Base-by-base conservation (phyloP, 2,888 invertebrate species). In the Xylophagus ater region DNA sequence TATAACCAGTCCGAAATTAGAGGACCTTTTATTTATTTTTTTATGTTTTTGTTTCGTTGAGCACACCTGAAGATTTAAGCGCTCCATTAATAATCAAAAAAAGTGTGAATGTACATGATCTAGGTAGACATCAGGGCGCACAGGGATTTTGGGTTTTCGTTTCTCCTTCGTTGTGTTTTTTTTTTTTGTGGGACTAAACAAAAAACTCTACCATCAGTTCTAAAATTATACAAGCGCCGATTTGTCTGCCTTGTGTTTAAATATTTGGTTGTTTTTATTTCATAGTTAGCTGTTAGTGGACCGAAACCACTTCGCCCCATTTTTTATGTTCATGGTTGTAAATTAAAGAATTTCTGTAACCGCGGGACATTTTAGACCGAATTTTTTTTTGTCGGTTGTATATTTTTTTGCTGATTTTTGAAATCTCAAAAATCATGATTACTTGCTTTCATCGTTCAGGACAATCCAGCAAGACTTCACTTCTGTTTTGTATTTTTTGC, bases 221-320 rank as follows among this genome's bases (percentile, higher is more conserved):
- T n/a, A n/a, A n/a, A n/a, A n/a, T n/a, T n/a, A n/a, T n/a, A n/a
- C 18, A 35, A 41, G 44, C 44, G 44, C 41, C 44, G 38, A 34
- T 41, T 44, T 39, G 44, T 44, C 44, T 44, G 24, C 37, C 39
- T 44, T 39, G 41, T 26, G 32, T 30, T 30, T 25, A 17, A 8
- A 26, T 14, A 21, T 23, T 32, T 20, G 32, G 19, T 34, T 15
- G 10, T 30, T 10, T 26, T 26, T 20, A 18, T 37, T 21, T 37
- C 31, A 31, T 24, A 18, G 23, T 15, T 7, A 17, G 13, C 20
- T n/a, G 10, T 17, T 29, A 25, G 28, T 24, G 19, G 17, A 17
- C 20, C 13, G 18, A 21, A 18, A 23, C 30, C 31, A 24, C 31
- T 37, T 24, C 21, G 31, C 18, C 21, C 37, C 24, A 35, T 34